Percentiles rank a stretch among this genome's conserved stretches.
Conservation (phyloP, 2,113 vertebrate genomes). For the Pachypanchax playfairii region DNA sequence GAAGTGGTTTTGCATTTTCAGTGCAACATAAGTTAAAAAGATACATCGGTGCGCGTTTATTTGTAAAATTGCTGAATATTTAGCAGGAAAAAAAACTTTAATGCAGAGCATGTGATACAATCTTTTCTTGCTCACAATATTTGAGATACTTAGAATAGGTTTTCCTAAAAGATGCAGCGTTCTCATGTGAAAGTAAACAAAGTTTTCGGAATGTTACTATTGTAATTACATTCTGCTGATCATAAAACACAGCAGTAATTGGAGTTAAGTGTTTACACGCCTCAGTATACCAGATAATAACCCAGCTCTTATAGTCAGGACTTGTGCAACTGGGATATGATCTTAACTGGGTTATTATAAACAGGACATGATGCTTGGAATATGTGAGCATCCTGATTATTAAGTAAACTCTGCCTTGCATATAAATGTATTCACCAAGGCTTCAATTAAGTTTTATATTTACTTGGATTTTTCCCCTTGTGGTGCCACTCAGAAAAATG, state of each 20-base stretch:
- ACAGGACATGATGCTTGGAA: slow-evolving; percentile 32
- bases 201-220: slow-evolving; percentile 14
- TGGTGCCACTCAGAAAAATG: slow-evolving; percentile 8
- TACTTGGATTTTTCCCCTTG: slow-evolving; percentile 18
- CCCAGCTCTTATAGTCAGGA: slow-evolving; percentile 11
- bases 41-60: too few species aligned
- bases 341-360: slow-evolving; percentile 42
- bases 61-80: not conserved
- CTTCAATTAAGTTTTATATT: slow-evolving; percentile 43
- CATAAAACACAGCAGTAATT: slow-evolving; percentile 44
- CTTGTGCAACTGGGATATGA: slow-evolving; percentile 33
- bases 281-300: slow-evolving; percentile 46
- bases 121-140: not conserved
- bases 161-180: not conserved
- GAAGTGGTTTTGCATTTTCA: slow-evolving; percentile 43
- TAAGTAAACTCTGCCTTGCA: slow-evolving; percentile 25
- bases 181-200: slow-evolving; percentile 6
- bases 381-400: slow-evolving; percentile 37
- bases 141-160: not conserved
- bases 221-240: slow-evolving; percentile 27
- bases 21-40: slow-evolving; percentile 6
- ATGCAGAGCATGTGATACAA: not conserved
- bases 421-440: slow-evolving; percentile 35
- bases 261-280: slow-evolving; percentile 38
- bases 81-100: not conserved